Evolutionary conservation across 2,113 vertebrate genomes (phyloP), one percentile per base, ranked within the genome.

Genomic region (Chaetops frenatus): DNA sequence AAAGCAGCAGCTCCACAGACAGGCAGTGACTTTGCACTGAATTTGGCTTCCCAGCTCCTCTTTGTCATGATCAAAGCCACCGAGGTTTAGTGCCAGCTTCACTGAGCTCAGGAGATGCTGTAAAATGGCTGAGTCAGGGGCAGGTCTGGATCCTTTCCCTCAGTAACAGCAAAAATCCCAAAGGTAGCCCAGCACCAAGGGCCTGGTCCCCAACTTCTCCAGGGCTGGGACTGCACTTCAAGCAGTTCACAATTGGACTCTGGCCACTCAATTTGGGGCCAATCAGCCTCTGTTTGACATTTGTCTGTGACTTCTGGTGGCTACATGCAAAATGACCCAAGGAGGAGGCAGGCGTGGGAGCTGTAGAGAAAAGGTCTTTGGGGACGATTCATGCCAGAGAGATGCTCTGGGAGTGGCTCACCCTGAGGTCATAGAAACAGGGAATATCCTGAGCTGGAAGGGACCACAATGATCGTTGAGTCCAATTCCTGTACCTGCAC

Each of bases 71-170:
- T 93, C 92, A 93, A 93, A 95, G 81, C 3, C 0, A 67, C 45
- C 0, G 0, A 91, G 88, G 92, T 92, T 94, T 86, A 92, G 86
- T 1, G 1, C 79, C 76, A 92, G 88, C 92, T 83, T 83, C 94
- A 64, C 79, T 72, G 90, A 96, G 88, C 94, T 94, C 92, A 13
- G 58, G 85, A 96, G 93, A 86, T 73, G 82, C 67, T 82, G 28
- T 92, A 86, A 94, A 96, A 96, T 92, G 95, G 87, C 92, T 90
- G 92, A 95, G 94, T 94, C 93, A 90, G 93, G 88, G 88, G 79
- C 90, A 94, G 79, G 38, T 62, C 82, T 93, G 13, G 51, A 86
- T 71, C 69, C 57, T 54, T 54, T 70, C 58, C 42, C 76, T 88
- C 42, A 1, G 50, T 21, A 77, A 23, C 45, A 25, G 67, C 62